These are phyloP conservation scores for Puma concolor DNA, from an alignment of 2,113 vertebrate genomes.

Conservation along the genomic window DNA sequence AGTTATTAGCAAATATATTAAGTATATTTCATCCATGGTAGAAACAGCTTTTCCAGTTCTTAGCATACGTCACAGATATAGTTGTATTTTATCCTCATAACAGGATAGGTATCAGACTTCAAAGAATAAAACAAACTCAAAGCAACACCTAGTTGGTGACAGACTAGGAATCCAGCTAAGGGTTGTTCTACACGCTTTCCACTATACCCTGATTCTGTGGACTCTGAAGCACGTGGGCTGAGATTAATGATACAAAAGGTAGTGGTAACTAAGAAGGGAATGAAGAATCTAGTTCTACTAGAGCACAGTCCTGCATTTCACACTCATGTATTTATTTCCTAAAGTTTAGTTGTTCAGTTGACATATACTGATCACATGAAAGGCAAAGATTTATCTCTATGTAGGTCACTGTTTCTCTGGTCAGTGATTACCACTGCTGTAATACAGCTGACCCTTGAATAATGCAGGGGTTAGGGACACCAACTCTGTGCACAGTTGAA, in stretches of 20 bases:
- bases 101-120: neutral
- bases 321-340: neutral
- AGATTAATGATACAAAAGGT: neutral
- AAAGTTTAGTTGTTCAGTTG: neutral
- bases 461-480: neutral
- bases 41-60: neutral
- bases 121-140: neutral
- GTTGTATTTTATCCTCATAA: neutral
- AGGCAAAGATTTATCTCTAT: neutral
- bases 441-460: neutral
- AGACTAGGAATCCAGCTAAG: neutral
- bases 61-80: neutral
- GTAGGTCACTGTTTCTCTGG: neutral
- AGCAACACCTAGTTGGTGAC: neutral
- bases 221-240: neutral
- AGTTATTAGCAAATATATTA: neutral
- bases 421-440: neutral
- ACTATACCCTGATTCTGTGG: neutral
- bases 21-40: neutral
- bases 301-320: neutral
- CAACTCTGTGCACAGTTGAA: neutral
- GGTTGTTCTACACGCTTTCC: neutral
- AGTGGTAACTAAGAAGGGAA: neutral
- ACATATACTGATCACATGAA: neutral
- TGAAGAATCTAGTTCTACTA: neutral